Evolutionary conservation across 2,888 invertebrate genomes (phyloP).

Genomic region (Epirrhoe tristata): DNA sequence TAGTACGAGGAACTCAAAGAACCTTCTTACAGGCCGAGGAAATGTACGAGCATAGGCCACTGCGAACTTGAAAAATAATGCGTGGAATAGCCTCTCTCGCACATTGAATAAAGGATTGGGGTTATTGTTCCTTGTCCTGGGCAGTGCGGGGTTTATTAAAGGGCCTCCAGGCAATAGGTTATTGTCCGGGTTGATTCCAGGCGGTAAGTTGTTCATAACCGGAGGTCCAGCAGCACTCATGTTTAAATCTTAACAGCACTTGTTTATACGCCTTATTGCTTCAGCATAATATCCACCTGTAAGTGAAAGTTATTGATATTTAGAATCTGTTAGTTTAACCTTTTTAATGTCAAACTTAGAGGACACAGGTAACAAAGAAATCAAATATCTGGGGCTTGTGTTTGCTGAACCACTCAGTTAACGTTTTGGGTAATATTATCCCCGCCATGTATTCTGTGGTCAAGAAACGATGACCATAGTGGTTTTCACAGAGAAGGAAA

Average conservation of each 20-base stretch:
- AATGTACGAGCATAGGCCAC: slow-evolving; percentile 96
- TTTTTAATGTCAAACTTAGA: slow-evolving; percentile 64
- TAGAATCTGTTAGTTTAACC: slow-evolving; percentile 49
- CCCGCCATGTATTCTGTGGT: slow-evolving; percentile 20
- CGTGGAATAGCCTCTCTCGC: slow-evolving; percentile 96
- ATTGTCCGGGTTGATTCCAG: slow-evolving; percentile 81
- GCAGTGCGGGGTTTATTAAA: slow-evolving; percentile 78
- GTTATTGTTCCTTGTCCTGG: slow-evolving; percentile 85
- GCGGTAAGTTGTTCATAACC: slow-evolving; percentile 74
- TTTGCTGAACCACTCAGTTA: slow-evolving; percentile 1
- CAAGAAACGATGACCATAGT: slow-evolving; percentile 17
- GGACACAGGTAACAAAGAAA: slow-evolving; percentile 53
- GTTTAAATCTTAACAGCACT: slow-evolving; percentile 22
- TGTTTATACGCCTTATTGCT: slow-evolving; percentile 31
- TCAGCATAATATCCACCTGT: slow-evolving; percentile 66
- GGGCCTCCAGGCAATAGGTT: slow-evolving; percentile 84
- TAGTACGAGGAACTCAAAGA: slow-evolving; percentile 93
- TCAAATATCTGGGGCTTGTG: slow-evolving; percentile 15
- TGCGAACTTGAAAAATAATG: slow-evolving; percentile 96
- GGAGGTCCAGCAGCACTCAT: slow-evolving; percentile 76
- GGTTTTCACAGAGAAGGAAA: slow-evolving; percentile 32
- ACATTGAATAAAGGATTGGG: slow-evolving; percentile 93
- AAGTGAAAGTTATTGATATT: slow-evolving; percentile 62
- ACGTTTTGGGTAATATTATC: slow-evolving; percentile 9
- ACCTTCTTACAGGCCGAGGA: slow-evolving; percentile 92